A percentile compares a stretch with the other conserved stretches of the same genome.
These are phyloP conservation scores for Diplodus sargus DNA, from an alignment of 2,797 vertebrate species.

Conservation along the genomic window DNA sequence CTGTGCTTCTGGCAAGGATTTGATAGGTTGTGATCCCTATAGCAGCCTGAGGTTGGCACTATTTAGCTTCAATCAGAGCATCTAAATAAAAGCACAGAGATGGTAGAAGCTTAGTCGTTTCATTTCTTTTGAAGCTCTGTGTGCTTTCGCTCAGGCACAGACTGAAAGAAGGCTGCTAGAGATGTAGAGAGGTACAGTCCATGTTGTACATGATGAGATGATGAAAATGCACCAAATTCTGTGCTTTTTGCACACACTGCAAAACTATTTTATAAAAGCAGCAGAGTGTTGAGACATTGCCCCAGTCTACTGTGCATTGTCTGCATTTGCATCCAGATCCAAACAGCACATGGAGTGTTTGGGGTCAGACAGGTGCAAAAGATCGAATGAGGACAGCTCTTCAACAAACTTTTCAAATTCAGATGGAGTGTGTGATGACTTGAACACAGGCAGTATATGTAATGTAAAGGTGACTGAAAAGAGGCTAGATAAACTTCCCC, in stretches of 20 bases:
- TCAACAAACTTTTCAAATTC: conserved; percentile 12
- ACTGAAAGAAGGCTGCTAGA: background rate
- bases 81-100: conserved; percentile 41
- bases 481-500: background rate
- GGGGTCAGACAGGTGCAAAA: conserved; percentile 74
- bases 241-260: too few species aligned
- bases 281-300: background rate
- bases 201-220: background rate
- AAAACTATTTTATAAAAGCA: background rate
- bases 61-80: conserved; percentile 55
- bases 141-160: conserved; percentile 9
- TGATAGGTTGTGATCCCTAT: conserved; percentile 27
- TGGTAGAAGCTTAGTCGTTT: conserved; percentile 32
- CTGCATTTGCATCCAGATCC: conserved; percentile 22
- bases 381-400: conserved; percentile 52
- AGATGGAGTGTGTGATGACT: conserved; percentile 5
- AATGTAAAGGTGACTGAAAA: background rate
- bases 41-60: conserved; percentile 63
- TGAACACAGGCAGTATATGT: background rate
- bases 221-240: background rate
- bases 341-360: conserved; percentile 37
- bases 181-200: background rate
- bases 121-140: conserved; percentile 10
- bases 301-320: conserved; percentile 8
- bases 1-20: background rate